Conservation (phyloP, 2,888 invertebrate species). For the Synergus umbraculus region DNA sequence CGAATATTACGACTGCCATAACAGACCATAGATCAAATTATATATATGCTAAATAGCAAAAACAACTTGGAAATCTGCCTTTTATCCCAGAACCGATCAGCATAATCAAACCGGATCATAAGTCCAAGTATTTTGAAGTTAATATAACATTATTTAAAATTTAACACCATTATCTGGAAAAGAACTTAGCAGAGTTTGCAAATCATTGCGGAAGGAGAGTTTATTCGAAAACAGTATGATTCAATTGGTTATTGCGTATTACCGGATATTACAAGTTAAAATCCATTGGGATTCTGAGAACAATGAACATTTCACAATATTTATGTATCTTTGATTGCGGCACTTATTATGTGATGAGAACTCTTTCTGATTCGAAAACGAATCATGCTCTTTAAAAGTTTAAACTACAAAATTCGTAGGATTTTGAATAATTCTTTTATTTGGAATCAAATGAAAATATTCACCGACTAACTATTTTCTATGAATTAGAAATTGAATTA, state of each 20-base stretch:
- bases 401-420: too few relatives aligned
- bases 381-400: not conserved
- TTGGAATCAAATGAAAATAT: too few relatives aligned
- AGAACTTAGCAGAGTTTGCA: not conserved
- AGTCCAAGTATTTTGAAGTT: not conserved
- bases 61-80: not conserved
- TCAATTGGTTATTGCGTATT: not conserved
- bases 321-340: not conserved
- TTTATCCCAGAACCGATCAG: not conserved
- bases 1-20: slow-evolving; percentile 1
- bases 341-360: not conserved
- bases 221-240: slow-evolving; percentile 1
- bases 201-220: slow-evolving; percentile 4
- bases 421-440: too few relatives aligned
- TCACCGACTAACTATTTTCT: not conserved
- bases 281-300: slow-evolving; percentile 19
- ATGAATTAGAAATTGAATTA: not conserved
- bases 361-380: not conserved
- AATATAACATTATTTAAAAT: not conserved
- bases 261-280: slow-evolving; percentile 26
- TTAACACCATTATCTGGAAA: not conserved
- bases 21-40: not conserved
- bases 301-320: slow-evolving; percentile 28
- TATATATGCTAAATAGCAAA: not conserved
- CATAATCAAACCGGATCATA: not conserved